A percentile compares a stretch with the other conserved stretches of the same genome.
Conservation (phyloP, 2,113 vertebrate species). For the Thomomys bottae region DNA sequence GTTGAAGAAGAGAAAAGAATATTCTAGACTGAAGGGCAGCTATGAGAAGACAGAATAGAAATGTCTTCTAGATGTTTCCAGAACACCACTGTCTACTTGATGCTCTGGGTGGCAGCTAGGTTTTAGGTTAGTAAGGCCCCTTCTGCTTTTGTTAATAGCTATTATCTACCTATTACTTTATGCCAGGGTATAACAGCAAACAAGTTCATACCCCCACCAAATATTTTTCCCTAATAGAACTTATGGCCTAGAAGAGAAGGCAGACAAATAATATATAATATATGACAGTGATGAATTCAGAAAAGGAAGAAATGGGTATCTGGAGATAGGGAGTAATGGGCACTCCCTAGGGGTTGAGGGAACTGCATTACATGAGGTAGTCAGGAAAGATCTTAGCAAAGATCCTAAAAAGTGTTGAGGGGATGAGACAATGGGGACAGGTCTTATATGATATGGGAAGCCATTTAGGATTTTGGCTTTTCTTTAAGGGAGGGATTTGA, state of each 20-base stretch:
- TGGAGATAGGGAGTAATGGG: background rate
- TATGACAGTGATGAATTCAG: background rate
- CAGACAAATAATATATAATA: background rate
- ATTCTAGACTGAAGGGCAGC: background rate
- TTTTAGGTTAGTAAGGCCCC: background rate
- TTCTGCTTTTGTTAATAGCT: background rate
- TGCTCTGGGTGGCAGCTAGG: background rate
- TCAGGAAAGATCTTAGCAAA: background rate
- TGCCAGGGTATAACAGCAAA: background rate
- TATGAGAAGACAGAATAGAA: background rate
- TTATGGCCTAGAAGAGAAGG: background rate
- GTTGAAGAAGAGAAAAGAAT: conserved; percentile 7
- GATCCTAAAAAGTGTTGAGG: background rate
- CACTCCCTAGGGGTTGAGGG: background rate
- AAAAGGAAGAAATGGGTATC: background rate
- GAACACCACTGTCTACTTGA: background rate
- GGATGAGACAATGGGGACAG: fast-evolving
- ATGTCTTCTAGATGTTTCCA: background rate
- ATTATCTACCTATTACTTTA: background rate
- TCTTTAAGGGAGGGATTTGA: background rate
- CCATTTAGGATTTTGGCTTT: background rate
- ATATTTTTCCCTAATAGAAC: background rate
- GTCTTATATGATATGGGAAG: background rate
- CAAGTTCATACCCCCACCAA: background rate
- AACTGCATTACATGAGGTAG: background rate